Evolutionary conservation across 2,888 invertebrate species (phyloP).

Genomic region (Sarcophaga caerulescens): DNA sequence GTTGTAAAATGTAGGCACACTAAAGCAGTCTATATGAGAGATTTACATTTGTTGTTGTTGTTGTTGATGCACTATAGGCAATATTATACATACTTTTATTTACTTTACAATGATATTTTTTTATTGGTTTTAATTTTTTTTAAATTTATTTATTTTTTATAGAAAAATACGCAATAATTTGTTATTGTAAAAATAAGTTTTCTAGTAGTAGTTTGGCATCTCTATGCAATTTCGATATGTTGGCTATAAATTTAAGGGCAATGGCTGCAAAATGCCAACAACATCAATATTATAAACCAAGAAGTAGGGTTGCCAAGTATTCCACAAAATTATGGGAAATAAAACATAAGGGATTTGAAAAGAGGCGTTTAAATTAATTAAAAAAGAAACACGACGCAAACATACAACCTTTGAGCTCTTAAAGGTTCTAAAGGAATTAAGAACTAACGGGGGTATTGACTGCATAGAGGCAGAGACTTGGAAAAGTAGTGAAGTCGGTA

Average conservation of each 20-base stretch:
- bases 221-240: slow-evolving; percentile 36
- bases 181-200: neutral
- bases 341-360: neutral
- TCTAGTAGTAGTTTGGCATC: slow-evolving; percentile 13
- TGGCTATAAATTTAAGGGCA: slow-evolving; percentile 24
- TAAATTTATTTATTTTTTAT: neutral
- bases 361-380: too few relatives aligned
- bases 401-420: too few relatives aligned
- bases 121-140: neutral
- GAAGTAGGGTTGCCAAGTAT: slow-evolving; percentile 35
- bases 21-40: slow-evolving; percentile 40
- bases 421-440: too few relatives aligned
- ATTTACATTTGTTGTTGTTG: neutral
- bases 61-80: neutral
- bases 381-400: too few relatives aligned
- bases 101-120: neutral
- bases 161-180: neutral
- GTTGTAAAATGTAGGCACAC: slow-evolving; percentile 56
- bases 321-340: neutral
- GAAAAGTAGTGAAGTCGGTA: too few relatives aligned
- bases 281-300: slow-evolving; percentile 20
- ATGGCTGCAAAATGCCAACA: slow-evolving; percentile 47
- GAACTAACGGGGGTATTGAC: too few relatives aligned
- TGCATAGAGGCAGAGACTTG: too few relatives aligned
- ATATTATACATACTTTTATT: neutral